Conservation (phyloP, 1,140 invertebrate genomes). For the Drosophila sproati region DNA sequence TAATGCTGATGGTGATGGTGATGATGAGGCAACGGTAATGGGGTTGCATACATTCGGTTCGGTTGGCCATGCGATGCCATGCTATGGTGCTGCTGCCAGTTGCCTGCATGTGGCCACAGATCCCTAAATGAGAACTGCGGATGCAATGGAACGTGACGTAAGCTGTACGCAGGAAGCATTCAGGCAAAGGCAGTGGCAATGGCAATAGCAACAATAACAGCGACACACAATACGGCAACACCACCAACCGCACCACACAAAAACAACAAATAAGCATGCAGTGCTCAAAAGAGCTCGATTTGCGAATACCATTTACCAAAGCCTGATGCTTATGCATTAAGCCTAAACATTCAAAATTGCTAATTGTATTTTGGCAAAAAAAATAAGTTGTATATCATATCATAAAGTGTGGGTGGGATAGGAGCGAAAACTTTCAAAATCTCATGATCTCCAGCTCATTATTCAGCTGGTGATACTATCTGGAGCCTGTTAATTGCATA, state of each 20-base stretch:
- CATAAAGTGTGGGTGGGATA: too few species aligned
- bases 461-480: too few species aligned
- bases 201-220: not conserved
- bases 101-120: conserved; percentile 32
- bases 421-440: too few species aligned
- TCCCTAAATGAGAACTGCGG: conserved; percentile 30
- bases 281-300: not conserved
- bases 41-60: conserved; percentile 1
- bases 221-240: too few species aligned
- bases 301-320: not conserved
- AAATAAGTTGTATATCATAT: too few species aligned
- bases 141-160: conserved; percentile 46
- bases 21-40: conserved; percentile 1
- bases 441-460: too few species aligned
- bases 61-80: conserved; percentile 1
- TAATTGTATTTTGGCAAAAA: too few species aligned
- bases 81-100: not conserved
- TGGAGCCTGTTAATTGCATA: too few species aligned
- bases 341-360: too few species aligned
- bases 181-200: not conserved
- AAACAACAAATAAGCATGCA: not conserved
- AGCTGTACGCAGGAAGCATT: conserved; percentile 32
- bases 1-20: conserved; percentile 3
- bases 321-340: too few species aligned
- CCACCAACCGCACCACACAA: not conserved